Base-by-base conservation (phyloP, 2,113 vertebrate species). In the Coracopsis vasa region DNA sequence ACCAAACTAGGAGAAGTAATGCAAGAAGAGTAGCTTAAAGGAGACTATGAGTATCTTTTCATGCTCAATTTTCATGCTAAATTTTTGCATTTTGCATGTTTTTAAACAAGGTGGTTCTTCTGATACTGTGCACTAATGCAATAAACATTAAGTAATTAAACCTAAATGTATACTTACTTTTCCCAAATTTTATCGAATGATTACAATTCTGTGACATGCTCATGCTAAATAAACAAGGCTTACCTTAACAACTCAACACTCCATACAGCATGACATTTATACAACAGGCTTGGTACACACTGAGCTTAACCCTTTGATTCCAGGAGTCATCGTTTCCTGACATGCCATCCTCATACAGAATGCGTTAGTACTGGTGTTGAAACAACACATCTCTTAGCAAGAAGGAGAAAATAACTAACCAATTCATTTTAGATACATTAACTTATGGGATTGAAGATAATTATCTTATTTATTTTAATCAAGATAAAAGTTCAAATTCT, bases 261-360 rank as follows among this genome's bases (percentile, higher is more conserved):
- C 89, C 93, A 88, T 67, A 70, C 41, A 92, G 81, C 96, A 85
- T 92, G 92, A 85, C 97, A 98, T 95, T 97, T 97, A 80, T 93
- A 92, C 64, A 93, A 96, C 92, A 89, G 66, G 39, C 92, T 97
- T 91, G 81, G 95, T 96, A 95, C 50, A 94, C 88, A 97, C 11
- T 56, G 44, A 79, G 95, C 78, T 96, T 98, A 96, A 97, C 96
- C 90, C 74, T 95, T 97, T 97, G 80, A 95, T 95, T 98, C 71
- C 86, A 95, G 88, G 86, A 88, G 86, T 96, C 95, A 93, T 56
- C 85, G 86, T 97, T 97, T 96, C 82, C 92, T 97, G 95, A 84
- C 77, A 79, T 19, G 17, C 69, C 53, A 78, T 89, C 31, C 45
- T 92, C 70, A 87, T 70, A 65, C 4, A 78, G 92, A 82, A 92